Conservation (phyloP, 2,888 invertebrate species). For the Hirtodrosophila trivittata region DNA sequence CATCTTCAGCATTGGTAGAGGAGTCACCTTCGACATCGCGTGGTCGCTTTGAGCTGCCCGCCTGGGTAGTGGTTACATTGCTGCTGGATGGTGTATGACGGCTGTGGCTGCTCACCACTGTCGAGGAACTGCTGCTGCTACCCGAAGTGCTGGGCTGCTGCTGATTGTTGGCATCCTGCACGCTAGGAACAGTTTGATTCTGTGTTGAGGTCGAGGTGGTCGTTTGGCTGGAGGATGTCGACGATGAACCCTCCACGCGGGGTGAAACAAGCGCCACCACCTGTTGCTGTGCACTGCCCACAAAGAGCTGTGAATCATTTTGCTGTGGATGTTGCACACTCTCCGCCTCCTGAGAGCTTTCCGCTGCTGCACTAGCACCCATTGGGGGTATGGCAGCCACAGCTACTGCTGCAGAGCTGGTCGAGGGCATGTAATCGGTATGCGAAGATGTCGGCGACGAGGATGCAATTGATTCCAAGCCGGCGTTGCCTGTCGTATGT, state of each 20-base stretch:
- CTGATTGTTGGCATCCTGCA: constrained; percentile 81
- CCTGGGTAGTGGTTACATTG: constrained; percentile 88
- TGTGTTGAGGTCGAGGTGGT: constrained; percentile 65
- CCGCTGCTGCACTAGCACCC: constrained; percentile 82
- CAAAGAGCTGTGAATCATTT: constrained; percentile 80
- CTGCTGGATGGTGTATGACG: constrained; percentile 86
- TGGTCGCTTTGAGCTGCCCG: constrained; percentile 85
- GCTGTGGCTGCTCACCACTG: constrained; percentile 84
- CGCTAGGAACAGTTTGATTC: constrained; percentile 72
- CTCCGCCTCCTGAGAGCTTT: constrained; percentile 84
- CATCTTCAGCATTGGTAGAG: constrained; percentile 84
- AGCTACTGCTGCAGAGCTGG: constrained; percentile 87
- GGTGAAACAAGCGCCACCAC: constrained; percentile 89
- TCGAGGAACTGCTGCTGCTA: constrained; percentile 80
- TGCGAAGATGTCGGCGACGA: constrained; percentile 90
- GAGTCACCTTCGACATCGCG: constrained; percentile 86
- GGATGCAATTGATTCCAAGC: constrained; percentile 85
- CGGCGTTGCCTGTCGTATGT: constrained; percentile 84
- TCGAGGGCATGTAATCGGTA: constrained; percentile 94
- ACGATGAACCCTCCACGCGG: constrained; percentile 87
- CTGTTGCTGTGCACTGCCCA: constrained; percentile 85
- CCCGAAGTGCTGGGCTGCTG: constrained; percentile 83
- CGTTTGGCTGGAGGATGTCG: constrained; percentile 50
- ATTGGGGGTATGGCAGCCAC: constrained; percentile 89
- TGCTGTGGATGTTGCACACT: constrained; percentile 82